Evolutionary conservation across 2,888 invertebrate species (phyloP), one percentile per base, ranked within the genome.

Genomic region (Volucella inflata): DNA sequence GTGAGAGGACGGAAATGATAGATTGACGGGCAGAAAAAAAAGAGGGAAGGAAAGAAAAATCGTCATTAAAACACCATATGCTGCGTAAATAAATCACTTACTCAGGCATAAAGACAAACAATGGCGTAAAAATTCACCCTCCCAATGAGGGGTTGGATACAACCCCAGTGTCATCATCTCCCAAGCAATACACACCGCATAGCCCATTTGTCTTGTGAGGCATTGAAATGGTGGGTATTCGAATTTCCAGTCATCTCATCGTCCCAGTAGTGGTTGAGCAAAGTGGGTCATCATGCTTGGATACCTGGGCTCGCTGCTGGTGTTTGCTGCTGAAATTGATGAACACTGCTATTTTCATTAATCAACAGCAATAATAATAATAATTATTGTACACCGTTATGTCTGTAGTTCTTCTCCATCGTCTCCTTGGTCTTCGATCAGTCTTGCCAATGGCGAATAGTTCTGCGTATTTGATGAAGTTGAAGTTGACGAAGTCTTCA

Each of bases 11-110:
- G 21, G 21, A 4, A 4, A 30, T 30, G 30, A 6, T 30, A 30
- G 30, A 30, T 30, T 30, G 30, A 30, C 6, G 4, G 30, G 12
- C 2, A 60, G n/a, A 17, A 44, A 50, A 16, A 42, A 46, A n/a
- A 4, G 40, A 44, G 14, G 3, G 38, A 44, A 17, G 42, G 42
- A 38, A 51, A 64, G 11, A 50, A 42, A 68, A 59, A n/a, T 64
- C 50, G 59, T 71, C 76, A 76, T 71, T 76, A 60, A 70, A 80
- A 68, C 46, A 68, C 50, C 80, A 80, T 80, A 85, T 85, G 85
- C 71, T 81, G 62, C 40, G 72, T 64, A 57, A 80, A 85, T 85
- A 85, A 85, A 85, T 85, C 81, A 85, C 79, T 84, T 75, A 75
- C 57, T 62, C 72, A 68, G 40, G 50, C 76, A 68, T 68, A 59